Evolutionary conservation across 2,888 invertebrate genomes (phyloP).

Genomic region (Capitulum mitella): DNA sequence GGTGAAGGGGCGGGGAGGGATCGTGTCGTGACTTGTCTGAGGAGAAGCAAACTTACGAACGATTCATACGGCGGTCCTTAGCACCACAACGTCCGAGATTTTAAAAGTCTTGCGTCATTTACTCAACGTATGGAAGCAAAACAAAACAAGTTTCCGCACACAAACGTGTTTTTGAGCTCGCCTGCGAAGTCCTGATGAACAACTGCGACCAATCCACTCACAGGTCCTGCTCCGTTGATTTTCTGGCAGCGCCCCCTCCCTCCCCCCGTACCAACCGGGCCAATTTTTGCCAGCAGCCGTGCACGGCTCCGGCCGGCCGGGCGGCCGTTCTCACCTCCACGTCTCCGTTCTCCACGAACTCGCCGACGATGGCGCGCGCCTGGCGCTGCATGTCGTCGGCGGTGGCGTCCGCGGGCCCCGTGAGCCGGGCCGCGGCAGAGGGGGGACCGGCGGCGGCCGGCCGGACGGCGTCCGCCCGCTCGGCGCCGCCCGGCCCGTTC

Average conservation of each 20-base stretch:
- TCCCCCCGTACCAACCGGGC: background rate
- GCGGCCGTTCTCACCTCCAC: background rate
- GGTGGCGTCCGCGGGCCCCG: background rate
- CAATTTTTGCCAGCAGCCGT: background rate
- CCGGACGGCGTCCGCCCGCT: background rate
- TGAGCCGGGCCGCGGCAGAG: background rate
- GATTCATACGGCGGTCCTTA: too few species aligned
- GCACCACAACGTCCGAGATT: too few species aligned
- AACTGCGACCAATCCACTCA: background rate
- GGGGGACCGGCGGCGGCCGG: background rate
- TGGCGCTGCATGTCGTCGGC: background rate
- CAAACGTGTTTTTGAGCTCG: background rate
- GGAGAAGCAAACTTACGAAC: too few species aligned
- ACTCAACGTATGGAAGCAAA: too few species aligned
- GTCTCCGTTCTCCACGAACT: background rate
- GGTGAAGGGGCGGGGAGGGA: too few species aligned
- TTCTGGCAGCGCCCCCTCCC: background rate
- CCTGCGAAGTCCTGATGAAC: background rate
- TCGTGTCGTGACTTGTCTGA: too few species aligned
- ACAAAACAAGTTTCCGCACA: too few species aligned
- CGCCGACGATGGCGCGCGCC: constrained; percentile 6
- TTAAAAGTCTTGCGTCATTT: too few species aligned
- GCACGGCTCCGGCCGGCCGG: background rate
- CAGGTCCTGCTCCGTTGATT: background rate
- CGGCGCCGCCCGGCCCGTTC: background rate